Base-by-base conservation (phyloP, 1,140 invertebrate species). In the Globodera rostochiensis region DNA sequence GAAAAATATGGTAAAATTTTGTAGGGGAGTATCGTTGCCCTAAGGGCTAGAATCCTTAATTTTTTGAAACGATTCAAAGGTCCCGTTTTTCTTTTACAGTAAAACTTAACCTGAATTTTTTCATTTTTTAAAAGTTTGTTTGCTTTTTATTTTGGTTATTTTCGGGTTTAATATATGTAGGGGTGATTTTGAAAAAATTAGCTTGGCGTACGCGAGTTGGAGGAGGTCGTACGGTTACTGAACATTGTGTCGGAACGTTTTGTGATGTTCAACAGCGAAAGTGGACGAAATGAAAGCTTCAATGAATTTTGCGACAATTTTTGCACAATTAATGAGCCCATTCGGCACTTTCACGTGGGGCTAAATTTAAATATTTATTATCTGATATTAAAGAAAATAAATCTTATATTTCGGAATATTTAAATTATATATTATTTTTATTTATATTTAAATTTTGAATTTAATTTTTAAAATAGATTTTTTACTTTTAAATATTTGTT, bases 331-430 rank as follows among this genome's bases (percentile, higher is more conserved):
- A 89, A 89, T 76, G 88, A 89, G 76, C 88, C 88, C 67, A 78
- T 89, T 67, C 84, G 87, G 13, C 89, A 90, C 80, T 89, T 89
- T 82, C 89, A 88, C 75, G 89, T 90, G 74, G 64, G 84, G 80
- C 46, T n/a, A 13, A 74, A 11, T 71, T 7, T 36, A 6, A 84
- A 25, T 25, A 57, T 36, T 2, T n/a, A 15, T 74, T 47, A 15
- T 36, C 36, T 1, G 36, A 2, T 36, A 36, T 36, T 36, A 36
- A 36, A 36, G 19, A 19, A 19, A 64, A 64, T 64, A 64, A 64
- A 4, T 64, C 19, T 64, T 53, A 25, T 49, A 6, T 78, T 67
- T 19, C 79, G 3, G 3, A 13, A 66, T 66, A 66, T 66, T 66
- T 66, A 66, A 66, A 66, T 66, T 66, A 21, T 21, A 66, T 66